Percentiles rank a stretch among this genome's conserved stretches.
These are phyloP conservation scores for Dinoponera quadriceps DNA, from an alignment of 1,140 invertebrate species.

Conservation along the genomic window DNA sequence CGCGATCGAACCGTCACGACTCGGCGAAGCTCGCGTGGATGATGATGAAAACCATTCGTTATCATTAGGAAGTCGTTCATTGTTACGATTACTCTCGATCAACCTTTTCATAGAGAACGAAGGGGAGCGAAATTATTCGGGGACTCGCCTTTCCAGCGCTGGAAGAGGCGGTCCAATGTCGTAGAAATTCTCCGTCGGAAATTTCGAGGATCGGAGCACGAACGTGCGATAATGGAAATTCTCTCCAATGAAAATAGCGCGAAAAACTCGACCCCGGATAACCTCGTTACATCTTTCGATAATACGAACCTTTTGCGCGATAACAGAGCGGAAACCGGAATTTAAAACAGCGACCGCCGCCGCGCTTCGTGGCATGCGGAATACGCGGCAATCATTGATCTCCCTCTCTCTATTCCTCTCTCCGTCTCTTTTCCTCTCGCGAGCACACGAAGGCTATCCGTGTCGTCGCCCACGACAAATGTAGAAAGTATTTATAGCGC, in stretches of 20 bases:
- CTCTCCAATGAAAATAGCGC: too few relatives aligned
- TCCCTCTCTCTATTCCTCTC: not conserved
- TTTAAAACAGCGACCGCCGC: not conserved
- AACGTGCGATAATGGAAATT: too few relatives aligned
- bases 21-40: not conserved
- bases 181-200: not conserved
- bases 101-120: not conserved
- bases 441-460: not conserved
- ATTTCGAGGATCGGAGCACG: not conserved
- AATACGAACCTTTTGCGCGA: too few relatives aligned
- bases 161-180: not conserved
- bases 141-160: not conserved
- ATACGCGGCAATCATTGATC: not conserved
- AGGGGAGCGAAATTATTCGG: not conserved
- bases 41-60: not conserved
- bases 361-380: not conserved
- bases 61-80: constrained; percentile 7
- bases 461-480: not conserved
- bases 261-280: too few relatives aligned
- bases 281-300: too few relatives aligned
- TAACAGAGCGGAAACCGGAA: too few relatives aligned
- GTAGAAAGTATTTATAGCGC: constrained; percentile 25
- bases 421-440: not conserved
- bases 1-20: not conserved
- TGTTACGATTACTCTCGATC: constrained; percentile 20